phyloP scores from a whole-genome alignment of 1,140 invertebrate species.

The Polypedilum vanderplanki region DNA sequence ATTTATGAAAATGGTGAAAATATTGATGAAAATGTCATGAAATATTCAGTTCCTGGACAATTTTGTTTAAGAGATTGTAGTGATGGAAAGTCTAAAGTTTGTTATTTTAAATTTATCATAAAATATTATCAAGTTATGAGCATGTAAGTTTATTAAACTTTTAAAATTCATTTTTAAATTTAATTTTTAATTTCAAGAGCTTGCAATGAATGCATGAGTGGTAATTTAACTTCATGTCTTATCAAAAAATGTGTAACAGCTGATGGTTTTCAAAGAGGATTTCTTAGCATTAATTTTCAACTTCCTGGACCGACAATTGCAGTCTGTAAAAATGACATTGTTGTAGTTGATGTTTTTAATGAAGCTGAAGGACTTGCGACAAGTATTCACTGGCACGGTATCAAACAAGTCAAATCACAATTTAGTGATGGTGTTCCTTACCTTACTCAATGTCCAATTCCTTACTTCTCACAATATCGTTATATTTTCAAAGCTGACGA shows the following conservation, averaged over 20 bases:
- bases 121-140: constrained; percentile 17
- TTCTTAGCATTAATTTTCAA: constrained; percentile 66
- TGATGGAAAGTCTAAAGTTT: background rate
- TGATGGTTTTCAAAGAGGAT: constrained; percentile 55
- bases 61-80: background rate
- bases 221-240: constrained; percentile 52
- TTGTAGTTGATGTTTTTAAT: constrained; percentile 70
- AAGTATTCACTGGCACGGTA: constrained; percentile 71
- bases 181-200: constrained; percentile 39
- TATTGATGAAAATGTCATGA: background rate
- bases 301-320: constrained; percentile 72
- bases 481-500: constrained; percentile 61
- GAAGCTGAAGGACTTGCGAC: constrained; percentile 57
- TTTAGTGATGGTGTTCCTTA: constrained; percentile 75
- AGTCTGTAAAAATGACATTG: constrained; percentile 73
- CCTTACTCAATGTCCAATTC: constrained; percentile 70
- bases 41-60: background rate
- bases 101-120: background rate
- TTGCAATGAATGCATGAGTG: constrained; percentile 53
- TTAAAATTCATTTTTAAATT: background rate
- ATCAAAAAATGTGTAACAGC: constrained; percentile 56
- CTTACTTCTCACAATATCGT: constrained; percentile 62
- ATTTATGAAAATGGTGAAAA: background rate
- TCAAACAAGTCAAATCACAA: constrained; percentile 61
- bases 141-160: background rate